A percentile compares a stretch with the other conserved stretches of the same genome.
phyloP scores from a whole-genome alignment of 2,888 invertebrate genomes.

The Macrophya annulata region DNA sequence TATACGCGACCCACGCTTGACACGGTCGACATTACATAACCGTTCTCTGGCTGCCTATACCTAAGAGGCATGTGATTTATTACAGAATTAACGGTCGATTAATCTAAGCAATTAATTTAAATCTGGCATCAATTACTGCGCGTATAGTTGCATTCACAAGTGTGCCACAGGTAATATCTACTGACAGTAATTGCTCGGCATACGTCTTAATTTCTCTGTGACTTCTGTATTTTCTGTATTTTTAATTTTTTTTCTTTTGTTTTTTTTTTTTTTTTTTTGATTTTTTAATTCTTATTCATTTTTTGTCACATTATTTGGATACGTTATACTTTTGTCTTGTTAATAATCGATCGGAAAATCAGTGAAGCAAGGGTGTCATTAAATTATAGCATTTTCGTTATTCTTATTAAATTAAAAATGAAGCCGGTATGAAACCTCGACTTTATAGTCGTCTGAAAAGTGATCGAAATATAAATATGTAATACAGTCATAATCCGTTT shows the following conservation, averaged over 20 bases:
- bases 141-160: constrained; percentile 41
- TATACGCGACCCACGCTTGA: constrained; percentile 45
- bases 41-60: constrained; percentile 30
- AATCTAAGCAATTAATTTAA: constrained; percentile 62
- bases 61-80: constrained; percentile 50
- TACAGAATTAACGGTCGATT: constrained; percentile 58
- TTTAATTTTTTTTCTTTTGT: constrained; percentile 27
- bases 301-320: neutral
- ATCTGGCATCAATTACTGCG: constrained; percentile 57
- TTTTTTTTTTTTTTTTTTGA: neutral
- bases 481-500: neutral
- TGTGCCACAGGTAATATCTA: constrained; percentile 26
- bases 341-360: neutral
- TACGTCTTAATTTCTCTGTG: constrained; percentile 43
- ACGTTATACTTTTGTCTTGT: neutral
- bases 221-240: neutral
- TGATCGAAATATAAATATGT: constrained; percentile 23
- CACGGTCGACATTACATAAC: constrained; percentile 37
- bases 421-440: neutral
- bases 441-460: neutral
- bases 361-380: neutral
- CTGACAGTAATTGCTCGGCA: constrained; percentile 28
- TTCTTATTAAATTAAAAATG: neutral
- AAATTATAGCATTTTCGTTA: neutral
- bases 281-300: neutral